Evolutionary conservation across 2,888 invertebrate genomes (phyloP).

Genomic region (Trissoscelio sp.): DNA sequence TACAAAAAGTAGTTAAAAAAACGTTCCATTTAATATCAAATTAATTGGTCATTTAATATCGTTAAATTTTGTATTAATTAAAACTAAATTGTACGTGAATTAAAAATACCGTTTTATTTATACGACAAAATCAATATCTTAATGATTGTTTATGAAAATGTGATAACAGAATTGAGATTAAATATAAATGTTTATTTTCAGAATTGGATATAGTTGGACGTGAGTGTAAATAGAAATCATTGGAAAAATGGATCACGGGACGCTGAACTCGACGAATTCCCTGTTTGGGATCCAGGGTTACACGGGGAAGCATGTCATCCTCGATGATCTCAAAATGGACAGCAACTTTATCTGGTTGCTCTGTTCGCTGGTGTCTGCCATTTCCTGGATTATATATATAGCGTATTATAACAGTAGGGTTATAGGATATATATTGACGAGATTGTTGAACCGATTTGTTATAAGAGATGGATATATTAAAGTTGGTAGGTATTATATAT

Average conservation of each 20-base stretch:
- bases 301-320: constrained; percentile 84
- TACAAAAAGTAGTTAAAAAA: too few relatives aligned
- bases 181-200: constrained; percentile 8
- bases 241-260: constrained; percentile 73
- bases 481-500: constrained; percentile 91
- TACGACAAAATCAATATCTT: neutral
- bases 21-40: too few relatives aligned
- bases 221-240: constrained; percentile 30
- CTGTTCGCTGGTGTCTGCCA: constrained; percentile 91
- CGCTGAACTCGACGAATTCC: constrained; percentile 70
- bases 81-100: too few relatives aligned
- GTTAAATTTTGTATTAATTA: too few relatives aligned
- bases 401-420: constrained; percentile 97
- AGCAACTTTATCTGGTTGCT: constrained; percentile 91
- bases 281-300: constrained; percentile 82
- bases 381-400: constrained; percentile 96
- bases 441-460: constrained; percentile 93
- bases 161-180: neutral
- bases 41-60: too few relatives aligned
- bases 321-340: constrained; percentile 90
- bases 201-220: constrained; percentile 33
- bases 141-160: neutral
- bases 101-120: too few relatives aligned
- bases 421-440: constrained; percentile 94
- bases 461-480: constrained; percentile 94